Evolutionary conservation across 2,888 invertebrate species (phyloP).

Genomic region (Craniophora ligustri): DNA sequence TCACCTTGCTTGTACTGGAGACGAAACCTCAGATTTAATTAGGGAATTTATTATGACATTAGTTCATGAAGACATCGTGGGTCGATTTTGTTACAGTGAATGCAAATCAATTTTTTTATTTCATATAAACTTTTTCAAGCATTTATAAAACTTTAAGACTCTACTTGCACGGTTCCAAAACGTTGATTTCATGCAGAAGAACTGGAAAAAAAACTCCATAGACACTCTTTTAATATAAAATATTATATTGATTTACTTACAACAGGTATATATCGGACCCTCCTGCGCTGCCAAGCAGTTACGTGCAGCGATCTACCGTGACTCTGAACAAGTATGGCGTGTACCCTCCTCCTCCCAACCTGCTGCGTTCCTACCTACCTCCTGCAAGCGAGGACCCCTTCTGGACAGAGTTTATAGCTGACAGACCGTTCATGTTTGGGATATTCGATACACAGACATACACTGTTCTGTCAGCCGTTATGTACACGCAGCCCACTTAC

Average conservation of each 20-base stretch:
- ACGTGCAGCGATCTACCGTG: slow-evolving; percentile 42
- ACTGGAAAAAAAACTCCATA: no score
- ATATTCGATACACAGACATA: slow-evolving; percentile 30
- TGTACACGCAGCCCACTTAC: slow-evolving; percentile 38
- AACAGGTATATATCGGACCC: slow-evolving; percentile 39
- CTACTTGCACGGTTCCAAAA: no score
- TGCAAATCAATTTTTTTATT: no score
- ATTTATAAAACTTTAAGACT: no score
- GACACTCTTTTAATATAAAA: no score
- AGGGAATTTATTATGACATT: no score
- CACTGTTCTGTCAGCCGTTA: slow-evolving; percentile 1
- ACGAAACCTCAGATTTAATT: no score
- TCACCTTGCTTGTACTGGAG: no score
- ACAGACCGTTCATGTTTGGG: slow-evolving; percentile 33
- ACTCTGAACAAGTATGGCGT: slow-evolving; percentile 32
- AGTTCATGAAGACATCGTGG: no score
- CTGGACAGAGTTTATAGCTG: slow-evolving; percentile 31
- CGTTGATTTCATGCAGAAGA: no score
- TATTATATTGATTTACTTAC: not conserved
- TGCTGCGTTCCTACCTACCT: not conserved
- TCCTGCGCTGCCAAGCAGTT: slow-evolving; percentile 40
- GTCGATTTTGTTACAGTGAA: no score
- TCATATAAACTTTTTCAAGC: no score
- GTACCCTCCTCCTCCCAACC: slow-evolving; percentile 1
- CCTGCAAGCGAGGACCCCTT: slow-evolving; percentile 17